These are phyloP conservation scores for Sebastes cheni DNA, from an alignment of 2,797 vertebrate species.

Conservation along the genomic window DNA sequence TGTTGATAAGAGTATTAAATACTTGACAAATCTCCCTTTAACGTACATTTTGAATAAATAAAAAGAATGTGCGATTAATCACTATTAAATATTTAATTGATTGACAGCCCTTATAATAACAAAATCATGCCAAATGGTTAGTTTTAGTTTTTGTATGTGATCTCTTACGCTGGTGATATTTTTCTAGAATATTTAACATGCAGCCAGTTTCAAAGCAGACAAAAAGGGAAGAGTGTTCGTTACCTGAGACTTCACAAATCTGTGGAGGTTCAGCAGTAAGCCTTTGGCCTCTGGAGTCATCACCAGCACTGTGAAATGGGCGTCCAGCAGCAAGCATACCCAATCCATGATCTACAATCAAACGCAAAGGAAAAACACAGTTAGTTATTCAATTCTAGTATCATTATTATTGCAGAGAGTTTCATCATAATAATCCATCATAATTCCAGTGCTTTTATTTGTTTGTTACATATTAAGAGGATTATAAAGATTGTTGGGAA, in stretches of 20 bases:
- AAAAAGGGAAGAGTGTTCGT: neutral
- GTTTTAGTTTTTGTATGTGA: neutral
- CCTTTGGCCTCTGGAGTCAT: constrained; percentile 91
- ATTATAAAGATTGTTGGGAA: neutral
- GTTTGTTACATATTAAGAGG: neutral
- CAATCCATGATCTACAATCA: constrained; percentile 92
- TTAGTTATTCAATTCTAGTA: neutral
- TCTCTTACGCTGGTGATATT: neutral
- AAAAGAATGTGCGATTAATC: too few species aligned
- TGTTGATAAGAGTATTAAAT: too few species aligned
- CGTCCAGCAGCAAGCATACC: constrained; percentile 93
- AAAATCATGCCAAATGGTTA: neutral
- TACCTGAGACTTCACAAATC: constrained; percentile 92
- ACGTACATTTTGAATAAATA: too few species aligned
- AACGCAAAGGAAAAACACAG: neutral
- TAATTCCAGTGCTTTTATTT: neutral
- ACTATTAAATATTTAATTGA: too few species aligned
- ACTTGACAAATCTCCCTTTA: too few species aligned
- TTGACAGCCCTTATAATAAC: too few species aligned
- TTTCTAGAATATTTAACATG: neutral
- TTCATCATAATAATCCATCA: neutral
- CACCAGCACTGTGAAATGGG: constrained; percentile 93
- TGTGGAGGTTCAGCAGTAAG: constrained; percentile 87
- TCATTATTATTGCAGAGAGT: neutral
- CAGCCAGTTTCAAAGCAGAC: neutral